Percentiles rank a stretch among this genome's conserved stretches.
Conservation (phyloP, 2,797 vertebrate species). For the Moxostoma hubbsi region DNA sequence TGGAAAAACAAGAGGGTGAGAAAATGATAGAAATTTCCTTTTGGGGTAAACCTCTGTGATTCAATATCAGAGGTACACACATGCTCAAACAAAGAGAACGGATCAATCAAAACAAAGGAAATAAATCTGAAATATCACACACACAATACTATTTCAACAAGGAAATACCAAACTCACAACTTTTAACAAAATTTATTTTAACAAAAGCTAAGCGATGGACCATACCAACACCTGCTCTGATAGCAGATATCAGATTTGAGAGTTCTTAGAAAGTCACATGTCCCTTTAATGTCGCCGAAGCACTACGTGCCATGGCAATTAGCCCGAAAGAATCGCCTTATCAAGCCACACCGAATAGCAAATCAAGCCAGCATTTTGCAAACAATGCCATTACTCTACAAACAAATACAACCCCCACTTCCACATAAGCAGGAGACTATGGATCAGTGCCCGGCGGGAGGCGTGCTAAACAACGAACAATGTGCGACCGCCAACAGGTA, state of each 20-base stretch:
- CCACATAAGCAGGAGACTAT: constrained; percentile 49
- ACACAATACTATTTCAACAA: constrained; percentile 27
- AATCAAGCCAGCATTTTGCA: constrained; percentile 61
- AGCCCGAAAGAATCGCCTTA: constrained; percentile 56
- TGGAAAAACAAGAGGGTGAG: background rate
- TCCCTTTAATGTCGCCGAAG: constrained; percentile 37
- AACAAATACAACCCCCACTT: constrained; percentile 56
- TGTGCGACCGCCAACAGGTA: constrained; percentile 51
- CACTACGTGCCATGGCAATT: constrained; percentile 58
- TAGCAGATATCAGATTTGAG: constrained; percentile 43
- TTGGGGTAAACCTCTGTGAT: background rate
- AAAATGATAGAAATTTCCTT: background rate
- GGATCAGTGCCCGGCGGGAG: constrained; percentile 61
- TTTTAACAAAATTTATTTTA: constrained; percentile 5
- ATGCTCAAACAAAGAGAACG: background rate
- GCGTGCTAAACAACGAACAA: constrained; percentile 50
- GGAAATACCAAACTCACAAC: constrained; percentile 22
- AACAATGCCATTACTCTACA: constrained; percentile 62
- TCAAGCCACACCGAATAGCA: constrained; percentile 52
- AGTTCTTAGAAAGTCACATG: constrained; percentile 21
- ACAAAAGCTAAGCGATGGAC: constrained; percentile 49
- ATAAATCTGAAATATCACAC: background rate
- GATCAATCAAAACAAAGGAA: constrained; percentile 3
- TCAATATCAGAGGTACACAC: background rate
- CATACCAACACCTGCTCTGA: constrained; percentile 29